phyloP scores from a whole-genome alignment of 2,113 vertebrate species.

The Gracilinanus agilis region DNA sequence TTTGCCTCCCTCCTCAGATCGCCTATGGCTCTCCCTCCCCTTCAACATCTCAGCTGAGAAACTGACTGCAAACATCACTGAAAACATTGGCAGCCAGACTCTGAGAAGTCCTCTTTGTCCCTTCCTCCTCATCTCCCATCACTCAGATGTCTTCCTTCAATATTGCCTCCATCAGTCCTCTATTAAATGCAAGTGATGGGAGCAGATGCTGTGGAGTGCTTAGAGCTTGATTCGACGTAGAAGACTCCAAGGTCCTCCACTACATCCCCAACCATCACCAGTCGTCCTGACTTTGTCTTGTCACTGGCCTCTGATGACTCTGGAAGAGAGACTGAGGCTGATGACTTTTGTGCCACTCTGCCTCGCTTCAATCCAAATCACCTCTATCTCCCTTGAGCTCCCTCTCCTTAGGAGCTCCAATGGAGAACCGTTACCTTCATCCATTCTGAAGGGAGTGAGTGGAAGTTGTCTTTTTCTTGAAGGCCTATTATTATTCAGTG shows the following conservation, averaged over 20 bases:
- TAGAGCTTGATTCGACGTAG: too few relatives aligned
- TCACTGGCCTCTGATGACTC: too few relatives aligned
- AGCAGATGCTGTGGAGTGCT: too few relatives aligned
- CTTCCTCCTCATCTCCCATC: background rate
- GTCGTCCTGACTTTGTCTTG: too few relatives aligned
- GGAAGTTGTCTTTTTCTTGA: background rate
- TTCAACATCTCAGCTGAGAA: background rate
- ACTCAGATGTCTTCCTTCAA: background rate
- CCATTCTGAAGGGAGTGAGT: background rate
- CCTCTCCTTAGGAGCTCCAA: background rate
- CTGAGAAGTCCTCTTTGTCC: background rate
- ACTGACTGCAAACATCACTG: background rate
- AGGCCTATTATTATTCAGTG: background rate
- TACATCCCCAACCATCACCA: too few relatives aligned
- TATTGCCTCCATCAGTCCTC: background rate
- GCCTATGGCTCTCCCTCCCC: background rate
- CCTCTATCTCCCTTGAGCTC: background rate
- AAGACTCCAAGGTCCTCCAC: too few relatives aligned
- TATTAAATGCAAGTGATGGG: background rate
- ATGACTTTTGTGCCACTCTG: too few relatives aligned
- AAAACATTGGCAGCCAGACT: background rate
- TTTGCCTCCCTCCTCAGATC: background rate
- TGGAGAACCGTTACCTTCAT: background rate
- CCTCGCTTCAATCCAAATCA: too few relatives aligned
- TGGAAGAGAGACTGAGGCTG: too few relatives aligned